Evolutionary conservation across 1,140 invertebrate genomes (phyloP).

Genomic region (Chymomyza costata): DNA sequence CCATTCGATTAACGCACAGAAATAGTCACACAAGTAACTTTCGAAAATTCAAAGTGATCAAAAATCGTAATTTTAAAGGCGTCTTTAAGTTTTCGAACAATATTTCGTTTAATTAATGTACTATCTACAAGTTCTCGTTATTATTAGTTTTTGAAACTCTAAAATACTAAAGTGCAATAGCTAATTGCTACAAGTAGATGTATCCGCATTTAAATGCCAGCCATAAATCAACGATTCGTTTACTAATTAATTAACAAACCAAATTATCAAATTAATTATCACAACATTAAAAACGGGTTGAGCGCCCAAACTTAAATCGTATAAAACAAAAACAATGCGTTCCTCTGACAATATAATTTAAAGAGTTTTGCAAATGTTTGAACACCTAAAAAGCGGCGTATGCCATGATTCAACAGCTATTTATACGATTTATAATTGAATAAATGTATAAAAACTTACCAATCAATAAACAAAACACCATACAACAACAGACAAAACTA

Average conservation of each 20-base stretch:
- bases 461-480: constrained; percentile 17
- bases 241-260: constrained; percentile 48
- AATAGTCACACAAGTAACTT: too few relatives aligned
- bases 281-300: constrained; percentile 67
- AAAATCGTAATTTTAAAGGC: too few relatives aligned
- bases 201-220: too few relatives aligned
- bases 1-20: too few relatives aligned
- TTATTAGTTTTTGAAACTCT: too few relatives aligned
- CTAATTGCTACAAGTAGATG: constrained; percentile 34
- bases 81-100: too few relatives aligned
- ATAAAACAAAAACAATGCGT: constrained; percentile 9
- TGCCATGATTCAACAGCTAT: constrained; percentile 48
- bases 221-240: too few relatives aligned
- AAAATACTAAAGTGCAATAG: neutral
- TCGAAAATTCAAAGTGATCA: too few relatives aligned
- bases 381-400: too few relatives aligned
- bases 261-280: constrained; percentile 63
- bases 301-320: constrained; percentile 25
- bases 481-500: neutral
- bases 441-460: constrained; percentile 32
- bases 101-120: too few relatives aligned
- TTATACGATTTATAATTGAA: constrained; percentile 38
- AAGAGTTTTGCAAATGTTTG: constrained; percentile 43
- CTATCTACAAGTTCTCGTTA: too few relatives aligned
- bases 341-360: too few relatives aligned